Conservation (phyloP, 2,797 vertebrate species). For the Morelia viridis region DNA sequence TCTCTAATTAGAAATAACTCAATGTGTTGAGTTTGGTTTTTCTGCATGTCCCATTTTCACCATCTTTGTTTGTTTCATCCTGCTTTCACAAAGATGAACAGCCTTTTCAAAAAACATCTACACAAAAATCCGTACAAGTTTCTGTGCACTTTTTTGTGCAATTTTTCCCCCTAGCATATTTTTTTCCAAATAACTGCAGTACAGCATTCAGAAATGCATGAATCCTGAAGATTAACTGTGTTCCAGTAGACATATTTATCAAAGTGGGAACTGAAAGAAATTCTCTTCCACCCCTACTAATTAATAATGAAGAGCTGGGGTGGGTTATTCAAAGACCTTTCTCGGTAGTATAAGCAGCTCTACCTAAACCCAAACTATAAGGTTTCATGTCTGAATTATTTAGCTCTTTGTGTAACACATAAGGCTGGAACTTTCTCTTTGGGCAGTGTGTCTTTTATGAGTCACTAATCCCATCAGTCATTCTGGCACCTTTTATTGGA, state of each 20-base stretch:
- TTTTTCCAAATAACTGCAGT: background rate
- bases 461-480: constrained; percentile 65
- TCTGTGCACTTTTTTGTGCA: background rate
- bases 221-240: background rate
- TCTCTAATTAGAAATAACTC: background rate
- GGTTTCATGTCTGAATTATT: constrained; percentile 55
- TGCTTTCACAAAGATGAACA: background rate
- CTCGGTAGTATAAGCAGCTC: constrained; percentile 13
- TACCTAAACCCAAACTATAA: constrained; percentile 29
- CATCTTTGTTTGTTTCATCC: background rate
- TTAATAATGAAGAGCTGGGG: background rate
- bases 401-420: constrained; percentile 55
- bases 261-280: background rate
- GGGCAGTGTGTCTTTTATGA: constrained; percentile 58
- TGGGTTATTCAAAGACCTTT: background rate
- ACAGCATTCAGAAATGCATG: background rate
- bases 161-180: background rate
- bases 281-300: background rate
- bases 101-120: background rate
- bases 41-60: background rate
- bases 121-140: background rate
- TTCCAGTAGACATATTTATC: background rate
- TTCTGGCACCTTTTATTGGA: constrained; percentile 50
- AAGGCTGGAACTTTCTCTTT: constrained; percentile 55
- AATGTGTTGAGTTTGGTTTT: background rate